phyloP scores from a whole-genome alignment of 2,888 invertebrate species.

The Agriopis marginaria region DNA sequence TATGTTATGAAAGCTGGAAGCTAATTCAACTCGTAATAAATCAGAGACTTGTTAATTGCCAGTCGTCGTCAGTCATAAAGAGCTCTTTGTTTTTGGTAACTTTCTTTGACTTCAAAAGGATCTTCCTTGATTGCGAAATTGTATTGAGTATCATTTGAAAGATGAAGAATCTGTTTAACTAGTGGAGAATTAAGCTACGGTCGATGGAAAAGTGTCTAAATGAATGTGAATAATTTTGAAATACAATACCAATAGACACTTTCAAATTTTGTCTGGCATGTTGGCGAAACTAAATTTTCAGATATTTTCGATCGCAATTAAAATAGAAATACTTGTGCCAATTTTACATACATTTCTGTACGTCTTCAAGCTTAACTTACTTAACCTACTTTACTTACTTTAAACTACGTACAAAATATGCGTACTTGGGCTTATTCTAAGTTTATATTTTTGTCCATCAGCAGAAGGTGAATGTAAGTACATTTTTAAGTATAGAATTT shows the following conservation, averaged over 20 bases:
- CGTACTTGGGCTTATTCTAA: background rate
- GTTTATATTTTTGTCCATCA: too few species aligned
- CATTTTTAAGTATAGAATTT: background rate
- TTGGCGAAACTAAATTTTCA: slow-evolving; percentile 43
- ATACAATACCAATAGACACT: slow-evolving; percentile 49
- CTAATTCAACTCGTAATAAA: slow-evolving; percentile 79
- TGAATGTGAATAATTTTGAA: background rate
- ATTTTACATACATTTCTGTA: slow-evolving; percentile 39
- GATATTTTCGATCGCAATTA: slow-evolving; percentile 6
- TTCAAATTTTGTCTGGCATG: slow-evolving; percentile 8
- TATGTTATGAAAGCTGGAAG: slow-evolving; percentile 82
- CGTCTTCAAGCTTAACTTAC: slow-evolving; percentile 7
- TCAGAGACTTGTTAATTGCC: slow-evolving; percentile 79
- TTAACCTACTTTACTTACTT: background rate
- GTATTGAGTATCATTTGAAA: slow-evolving; percentile 27
- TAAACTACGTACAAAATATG: background rate
- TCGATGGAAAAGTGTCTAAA: too few species aligned
- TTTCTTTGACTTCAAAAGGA: slow-evolving; percentile 69
- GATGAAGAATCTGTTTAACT: background rate
- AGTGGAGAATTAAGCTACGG: background rate
- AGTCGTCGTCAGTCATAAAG: slow-evolving; percentile 69
- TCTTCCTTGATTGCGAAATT: slow-evolving; percentile 42
- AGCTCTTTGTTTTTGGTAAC: slow-evolving; percentile 68
- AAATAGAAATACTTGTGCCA: slow-evolving; percentile 15
- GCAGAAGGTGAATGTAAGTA: too few species aligned